A percentile compares a stretch with the other conserved stretches of the same genome.
Conservation (phyloP, 2,113 vertebrate genomes). For the Nothoprocta pentlandii region DNA sequence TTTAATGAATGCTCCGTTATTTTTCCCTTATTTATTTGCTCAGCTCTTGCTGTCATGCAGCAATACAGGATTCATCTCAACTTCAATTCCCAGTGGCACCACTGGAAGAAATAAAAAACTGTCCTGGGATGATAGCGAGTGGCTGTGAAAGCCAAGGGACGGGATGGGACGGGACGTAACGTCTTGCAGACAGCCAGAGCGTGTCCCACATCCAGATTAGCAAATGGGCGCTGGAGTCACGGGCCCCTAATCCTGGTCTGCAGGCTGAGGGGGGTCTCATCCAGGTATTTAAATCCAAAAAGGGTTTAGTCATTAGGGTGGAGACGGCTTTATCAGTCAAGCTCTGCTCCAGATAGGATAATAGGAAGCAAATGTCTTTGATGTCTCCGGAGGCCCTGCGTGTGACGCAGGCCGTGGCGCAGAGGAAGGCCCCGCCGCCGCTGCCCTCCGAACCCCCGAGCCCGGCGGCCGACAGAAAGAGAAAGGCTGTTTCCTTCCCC, state of each 20-base stretch:
- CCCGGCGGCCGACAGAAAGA: neutral
- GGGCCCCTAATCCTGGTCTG: constrained; percentile 32
- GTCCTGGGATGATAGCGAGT: neutral
- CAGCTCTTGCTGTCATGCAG: neutral
- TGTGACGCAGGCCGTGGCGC: neutral
- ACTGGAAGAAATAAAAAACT: neutral
- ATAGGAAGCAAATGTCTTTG: constrained; percentile 69
- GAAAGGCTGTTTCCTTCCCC: neutral
- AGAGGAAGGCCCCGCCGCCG: neutral
- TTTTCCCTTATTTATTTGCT: neutral
- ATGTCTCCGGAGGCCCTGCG: constrained; percentile 44
- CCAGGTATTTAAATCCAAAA: constrained; percentile 53
- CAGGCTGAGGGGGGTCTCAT: constrained; percentile 1
- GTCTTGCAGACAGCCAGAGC: neutral
- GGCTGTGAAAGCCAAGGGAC: neutral
- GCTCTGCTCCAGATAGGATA: constrained; percentile 55
- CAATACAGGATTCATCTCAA: neutral
- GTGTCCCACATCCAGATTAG: constrained; percentile 27
- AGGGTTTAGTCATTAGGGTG: constrained; percentile 67
- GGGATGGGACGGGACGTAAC: neutral
- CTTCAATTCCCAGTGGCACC: neutral
- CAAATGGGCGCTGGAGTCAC: constrained; percentile 4
- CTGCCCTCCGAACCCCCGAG: neutral
- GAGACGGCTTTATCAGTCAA: constrained; percentile 74
- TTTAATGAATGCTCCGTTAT: neutral